Evolutionary conservation across 2,888 invertebrate species (phyloP).

Genomic region (Cephus pygmeus): DNA sequence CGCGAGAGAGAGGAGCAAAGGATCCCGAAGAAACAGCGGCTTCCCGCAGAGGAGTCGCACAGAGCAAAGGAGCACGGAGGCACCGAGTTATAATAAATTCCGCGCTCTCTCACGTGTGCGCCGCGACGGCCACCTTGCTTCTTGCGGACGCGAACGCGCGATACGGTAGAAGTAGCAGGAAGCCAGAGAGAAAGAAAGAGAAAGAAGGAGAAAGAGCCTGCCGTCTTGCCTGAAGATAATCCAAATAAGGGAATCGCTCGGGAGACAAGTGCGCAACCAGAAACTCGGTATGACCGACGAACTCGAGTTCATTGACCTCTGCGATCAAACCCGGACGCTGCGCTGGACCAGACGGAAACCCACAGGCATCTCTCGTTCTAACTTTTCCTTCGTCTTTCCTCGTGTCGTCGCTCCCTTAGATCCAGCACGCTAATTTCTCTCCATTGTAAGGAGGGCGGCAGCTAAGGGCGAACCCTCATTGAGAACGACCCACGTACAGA

Average conservation of each 20-base stretch:
- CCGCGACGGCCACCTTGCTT: slow-evolving; percentile 2
- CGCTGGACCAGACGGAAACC: neutral
- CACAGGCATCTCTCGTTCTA: neutral
- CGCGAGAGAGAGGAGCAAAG: neutral
- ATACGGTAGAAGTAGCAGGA: neutral
- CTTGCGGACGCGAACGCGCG: neutral
- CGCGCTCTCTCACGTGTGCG: slow-evolving; percentile 2
- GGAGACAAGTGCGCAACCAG: slow-evolving; percentile 57
- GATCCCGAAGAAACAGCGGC: neutral
- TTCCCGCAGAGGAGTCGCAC: slow-evolving; percentile 3
- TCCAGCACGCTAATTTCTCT: neutral
- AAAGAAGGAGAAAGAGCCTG: slow-evolving; percentile 12
- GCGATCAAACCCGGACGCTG: slow-evolving; percentile 30
- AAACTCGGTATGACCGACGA: slow-evolving; percentile 57
- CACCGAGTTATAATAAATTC: slow-evolving; percentile 9
- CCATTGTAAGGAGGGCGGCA: neutral
- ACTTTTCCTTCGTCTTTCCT: neutral
- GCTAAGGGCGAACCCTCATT: neutral
- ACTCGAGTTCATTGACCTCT: slow-evolving; percentile 35
- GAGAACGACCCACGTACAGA: neutral
- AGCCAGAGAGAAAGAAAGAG: slow-evolving; percentile 13
- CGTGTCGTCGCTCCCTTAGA: neutral
- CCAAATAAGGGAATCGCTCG: slow-evolving; percentile 60
- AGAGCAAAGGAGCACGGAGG: neutral
- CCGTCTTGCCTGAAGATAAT: slow-evolving; percentile 12